Evolutionary conservation across 2,888 invertebrate genomes (phyloP), one percentile per base, ranked within the genome.

Genomic region (Drosophila cyrtoloma): DNA sequence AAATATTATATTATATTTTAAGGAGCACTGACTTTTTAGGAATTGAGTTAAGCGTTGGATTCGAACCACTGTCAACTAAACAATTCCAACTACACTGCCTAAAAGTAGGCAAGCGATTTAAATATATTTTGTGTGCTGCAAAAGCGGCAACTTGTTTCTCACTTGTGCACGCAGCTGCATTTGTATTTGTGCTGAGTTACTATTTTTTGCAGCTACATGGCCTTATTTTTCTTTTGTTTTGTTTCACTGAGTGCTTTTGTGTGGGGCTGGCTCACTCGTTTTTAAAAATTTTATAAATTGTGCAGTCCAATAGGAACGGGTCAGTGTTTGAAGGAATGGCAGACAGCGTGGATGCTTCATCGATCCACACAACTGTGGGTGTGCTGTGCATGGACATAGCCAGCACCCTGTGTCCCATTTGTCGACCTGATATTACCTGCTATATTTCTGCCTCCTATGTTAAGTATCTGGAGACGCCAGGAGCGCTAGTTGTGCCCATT

Each of bases 361-460:
- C 39, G 19, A 37, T 16, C 2, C 16, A 30, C 2, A 6, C 39
- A 30, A 26, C 5, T 30, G 64, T 85, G 35, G 86, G 88, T 12
- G 94, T 97, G 50, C 92, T 97, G 62, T 94, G 96, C 2, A 96
- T 97, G 89, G 97, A 97, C 92, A 94, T 95, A 53, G 95, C 95
- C 1, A 89, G 91, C 42, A 93, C 94, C 39, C 92, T 96, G 2
- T 93, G 94, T 26, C 78, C 93, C 6, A 93, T 93, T 56, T 96
- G 94, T 90, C 94, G 94, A 0, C 92, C 94, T 10, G 92, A 94
- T 47, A 2, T 12, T 5, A 9, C 3, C 57, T 95, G 95, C 87
- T 94, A 95, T 7, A 96, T 98, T 58, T 96, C 96, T 0, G 96
- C 97, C 0, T 96, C 97, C 0, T 98, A 98, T 91, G 97, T 98